Conservation (phyloP, 2,888 invertebrate genomes). For the Euzetes globulus region DNA sequence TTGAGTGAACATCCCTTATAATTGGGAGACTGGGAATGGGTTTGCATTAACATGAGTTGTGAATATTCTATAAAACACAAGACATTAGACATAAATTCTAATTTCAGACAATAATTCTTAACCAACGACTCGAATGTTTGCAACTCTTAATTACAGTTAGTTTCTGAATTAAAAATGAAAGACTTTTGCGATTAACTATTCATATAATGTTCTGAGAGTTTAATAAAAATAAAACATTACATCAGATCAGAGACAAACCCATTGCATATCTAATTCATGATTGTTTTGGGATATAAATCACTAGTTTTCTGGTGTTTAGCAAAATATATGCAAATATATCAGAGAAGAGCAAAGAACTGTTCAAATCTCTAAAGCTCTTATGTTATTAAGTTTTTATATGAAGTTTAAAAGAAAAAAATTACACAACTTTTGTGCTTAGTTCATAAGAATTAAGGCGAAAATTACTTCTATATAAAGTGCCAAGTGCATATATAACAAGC, state of each 20-base stretch:
- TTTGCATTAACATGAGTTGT: background rate
- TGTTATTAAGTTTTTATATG: background rate
- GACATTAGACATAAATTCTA: no score
- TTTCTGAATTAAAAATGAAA: background rate
- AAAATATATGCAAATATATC: background rate
- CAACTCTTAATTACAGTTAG: background rate
- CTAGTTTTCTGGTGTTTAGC: background rate
- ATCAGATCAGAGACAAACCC: background rate
- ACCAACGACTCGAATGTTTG: background rate
- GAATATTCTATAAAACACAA: no score
- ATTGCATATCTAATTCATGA: background rate
- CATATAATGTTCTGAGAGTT: background rate
- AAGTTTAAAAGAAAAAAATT: background rate
- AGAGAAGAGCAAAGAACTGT: background rate
- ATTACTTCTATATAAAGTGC: background rate
- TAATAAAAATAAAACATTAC: background rate
- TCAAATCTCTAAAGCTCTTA: constrained; percentile 6
- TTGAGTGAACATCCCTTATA: background rate
- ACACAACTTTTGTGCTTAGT: background rate
- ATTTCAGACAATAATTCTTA: no score
- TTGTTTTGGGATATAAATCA: constrained; percentile 1
- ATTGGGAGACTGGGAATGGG: background rate
- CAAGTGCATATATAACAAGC: no score
- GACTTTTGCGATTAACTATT: background rate
- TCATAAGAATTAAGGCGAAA: background rate